Base-by-base conservation (phyloP, 2,888 invertebrate genomes). In the Ferdinandea cuprea region DNA sequence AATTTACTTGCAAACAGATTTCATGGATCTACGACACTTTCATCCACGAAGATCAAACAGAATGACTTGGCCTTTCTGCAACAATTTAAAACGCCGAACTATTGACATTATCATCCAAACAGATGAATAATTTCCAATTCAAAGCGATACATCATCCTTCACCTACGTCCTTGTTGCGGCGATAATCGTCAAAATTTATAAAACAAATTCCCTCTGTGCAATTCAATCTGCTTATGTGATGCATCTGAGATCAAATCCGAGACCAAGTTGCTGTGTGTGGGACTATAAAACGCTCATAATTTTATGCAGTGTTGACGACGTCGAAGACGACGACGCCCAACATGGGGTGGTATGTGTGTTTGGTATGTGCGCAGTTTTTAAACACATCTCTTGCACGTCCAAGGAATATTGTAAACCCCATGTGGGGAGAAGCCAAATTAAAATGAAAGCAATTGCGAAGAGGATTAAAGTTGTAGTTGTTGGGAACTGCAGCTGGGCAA, bases 371-470 rank as follows among this genome's bases (percentile, higher is more conserved):
- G 35, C 25, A n/a, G 17, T 1, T 35, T 46, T 25, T 52, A 15
- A 13, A 19, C 56, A 63, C 61, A 52, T 56, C 56, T 44, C 21
- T 42, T 3, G 58, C 72, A 63, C 21, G 35, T 28, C 28, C 13
- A 65, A 40, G 40, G 54, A 66, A 48, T 78, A n/a, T n/a, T n/a
- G n/a, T n/a, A n/a, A 73, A 68, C 83, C 83, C 83, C 83, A 78
- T 83, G 83, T 61, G 83, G 78, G 83, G 83, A 72, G 72, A 78
- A 61, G 63, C 56, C 58, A 72, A 83, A 83, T 83, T 78, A 78
- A 73, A 78, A 78, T 63, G 77, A 78, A 77, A 78, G 78, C 71
- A 83, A 59, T 72, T 83, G n/a, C n/a, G 59, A 77, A 68, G 72
- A 37, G 66, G 54, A 83, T 46, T 52, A 63, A 42, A 71, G 48